These are phyloP conservation scores for Anthrax anthrax DNA, from an alignment of 2,888 invertebrate genomes.

Conservation along the genomic window DNA sequence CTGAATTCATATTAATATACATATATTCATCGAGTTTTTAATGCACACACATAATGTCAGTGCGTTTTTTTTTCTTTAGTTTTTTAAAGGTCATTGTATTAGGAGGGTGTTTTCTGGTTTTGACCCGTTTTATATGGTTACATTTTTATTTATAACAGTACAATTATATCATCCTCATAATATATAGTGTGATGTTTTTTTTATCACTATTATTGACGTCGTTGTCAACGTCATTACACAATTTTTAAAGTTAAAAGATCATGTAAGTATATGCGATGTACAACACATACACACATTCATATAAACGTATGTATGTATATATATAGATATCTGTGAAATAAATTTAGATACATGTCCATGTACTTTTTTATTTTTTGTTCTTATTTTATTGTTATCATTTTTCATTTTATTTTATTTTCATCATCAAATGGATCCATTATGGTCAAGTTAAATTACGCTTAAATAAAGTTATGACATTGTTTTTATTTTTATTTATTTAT, in stretches of 20 bases:
- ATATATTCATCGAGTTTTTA: too few relatives aligned
- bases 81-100: conserved; percentile 10
- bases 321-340: too few relatives aligned
- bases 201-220: too few relatives aligned
- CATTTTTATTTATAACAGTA: too few relatives aligned
- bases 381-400: background rate
- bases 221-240: too few relatives aligned
- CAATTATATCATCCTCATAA: too few relatives aligned
- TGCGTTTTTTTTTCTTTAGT: background rate
- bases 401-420: background rate
- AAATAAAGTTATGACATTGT: conserved; percentile 18
- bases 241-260: too few relatives aligned
- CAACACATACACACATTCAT: too few relatives aligned
- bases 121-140: conserved; percentile 8
- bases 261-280: too few relatives aligned
- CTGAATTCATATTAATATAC: too few relatives aligned
- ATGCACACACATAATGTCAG: background rate
- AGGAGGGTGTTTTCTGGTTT: conserved; percentile 7
- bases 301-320: too few relatives aligned
- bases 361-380: conserved; percentile 4
- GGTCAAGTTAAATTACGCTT: conserved; percentile 20
- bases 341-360: background rate
- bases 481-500: conserved; percentile 7
- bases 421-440: conserved; percentile 15
- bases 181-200: too few relatives aligned